phyloP scores from a whole-genome alignment of 2,888 invertebrate species.

The Ptycholaimellus sp. region DNA sequence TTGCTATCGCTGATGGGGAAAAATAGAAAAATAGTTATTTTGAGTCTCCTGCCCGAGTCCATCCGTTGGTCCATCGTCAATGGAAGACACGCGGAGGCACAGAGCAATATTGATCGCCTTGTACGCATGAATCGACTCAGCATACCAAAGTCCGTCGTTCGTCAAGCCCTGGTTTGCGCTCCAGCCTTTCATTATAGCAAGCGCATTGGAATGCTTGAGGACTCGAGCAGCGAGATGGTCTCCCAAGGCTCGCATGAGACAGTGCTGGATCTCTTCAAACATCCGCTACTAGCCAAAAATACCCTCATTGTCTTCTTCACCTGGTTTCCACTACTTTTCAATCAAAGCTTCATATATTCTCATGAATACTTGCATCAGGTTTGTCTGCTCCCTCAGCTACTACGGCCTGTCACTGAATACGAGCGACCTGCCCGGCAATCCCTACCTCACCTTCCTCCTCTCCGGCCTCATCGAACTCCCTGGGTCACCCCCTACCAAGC shows the following conservation, averaged over 20 bases:
- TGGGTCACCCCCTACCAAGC: constrained; percentile 1
- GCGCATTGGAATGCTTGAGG: no score
- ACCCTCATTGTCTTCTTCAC: constrained; percentile 4
- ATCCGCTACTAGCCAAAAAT: not conserved
- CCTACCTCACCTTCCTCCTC: constrained; percentile 7
- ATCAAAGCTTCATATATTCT: no score
- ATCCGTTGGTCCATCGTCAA: constrained; percentile 6
- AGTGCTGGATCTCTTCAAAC: constrained; percentile 1
- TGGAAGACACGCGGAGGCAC: constrained; percentile 3
- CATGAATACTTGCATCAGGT: no score
- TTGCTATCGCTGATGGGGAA: no score
- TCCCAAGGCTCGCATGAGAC: no score
- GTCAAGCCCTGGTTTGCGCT: not conserved
- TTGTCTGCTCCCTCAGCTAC: constrained; percentile 6
- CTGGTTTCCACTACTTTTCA: no score
- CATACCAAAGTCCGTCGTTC: not conserved
- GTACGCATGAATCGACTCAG: not conserved
- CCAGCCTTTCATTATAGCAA: no score
- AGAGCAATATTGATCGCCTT: not conserved
- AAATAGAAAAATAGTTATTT: not conserved
- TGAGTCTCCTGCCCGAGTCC: constrained; percentile 6
- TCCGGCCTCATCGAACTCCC: constrained; percentile 5
- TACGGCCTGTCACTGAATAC: constrained; percentile 8
- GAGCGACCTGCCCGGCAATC: constrained; percentile 5
- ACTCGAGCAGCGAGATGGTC: not conserved